Percentiles rank a stretch among this genome's conserved stretches.
Conservation (phyloP, 2,113 vertebrate species). For the Numida meleagris region DNA sequence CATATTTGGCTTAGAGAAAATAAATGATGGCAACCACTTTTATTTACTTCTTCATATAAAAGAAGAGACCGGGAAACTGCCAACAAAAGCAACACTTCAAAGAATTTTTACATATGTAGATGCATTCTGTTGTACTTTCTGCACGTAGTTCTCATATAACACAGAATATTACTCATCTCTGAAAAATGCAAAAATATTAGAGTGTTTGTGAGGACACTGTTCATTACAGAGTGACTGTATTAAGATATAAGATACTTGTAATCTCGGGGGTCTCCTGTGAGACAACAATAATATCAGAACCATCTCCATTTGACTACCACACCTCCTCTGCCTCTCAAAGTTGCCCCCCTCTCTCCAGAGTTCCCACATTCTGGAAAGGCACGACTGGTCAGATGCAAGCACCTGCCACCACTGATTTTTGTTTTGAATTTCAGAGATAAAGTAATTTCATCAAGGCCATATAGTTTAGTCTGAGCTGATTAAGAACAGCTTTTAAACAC, state of each 20-base stretch:
- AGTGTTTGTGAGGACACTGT: neutral
- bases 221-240: neutral
- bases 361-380: neutral
- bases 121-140: neutral
- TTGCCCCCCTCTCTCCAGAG: neutral
- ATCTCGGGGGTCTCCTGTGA: neutral
- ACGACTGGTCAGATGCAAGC: neutral
- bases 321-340: neutral
- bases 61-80: neutral
- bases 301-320: neutral
- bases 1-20: neutral
- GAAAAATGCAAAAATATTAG: neutral
- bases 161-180: neutral
- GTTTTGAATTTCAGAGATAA: neutral
- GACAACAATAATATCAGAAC: neutral
- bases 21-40: neutral
- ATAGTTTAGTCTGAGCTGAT: neutral
- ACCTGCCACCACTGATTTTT: neutral
- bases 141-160: neutral
- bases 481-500: neutral
- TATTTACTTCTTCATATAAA: neutral
- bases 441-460: neutral
- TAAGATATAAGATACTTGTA: neutral
- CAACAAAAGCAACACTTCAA: neutral
- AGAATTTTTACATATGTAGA: neutral